Evolutionary conservation across 2,113 vertebrate species (phyloP).

Genomic region (Piaya cayana): DNA sequence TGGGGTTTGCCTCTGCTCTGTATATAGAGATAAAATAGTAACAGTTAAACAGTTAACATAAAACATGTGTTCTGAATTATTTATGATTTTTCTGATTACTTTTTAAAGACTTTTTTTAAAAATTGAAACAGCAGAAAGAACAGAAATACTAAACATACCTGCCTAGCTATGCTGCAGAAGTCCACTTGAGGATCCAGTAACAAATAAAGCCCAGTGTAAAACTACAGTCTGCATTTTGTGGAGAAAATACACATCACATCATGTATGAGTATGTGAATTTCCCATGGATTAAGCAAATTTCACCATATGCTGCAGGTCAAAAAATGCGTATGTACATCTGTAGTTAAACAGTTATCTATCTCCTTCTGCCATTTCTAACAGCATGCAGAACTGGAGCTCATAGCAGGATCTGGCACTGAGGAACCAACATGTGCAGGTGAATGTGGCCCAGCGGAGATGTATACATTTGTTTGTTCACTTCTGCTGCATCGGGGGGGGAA

Average conservation of each 20-base stretch:
- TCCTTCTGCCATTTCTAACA: conserved; percentile 29
- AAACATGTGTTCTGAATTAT: conserved; percentile 29
- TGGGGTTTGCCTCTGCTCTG: not conserved
- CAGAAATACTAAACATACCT: not conserved
- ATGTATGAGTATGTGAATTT: not conserved
- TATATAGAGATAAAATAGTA: conserved; percentile 27
- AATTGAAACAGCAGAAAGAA: not conserved
- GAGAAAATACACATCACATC: not conserved
- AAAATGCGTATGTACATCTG: not conserved
- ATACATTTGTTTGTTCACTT: not conserved
- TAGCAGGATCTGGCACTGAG: conserved; percentile 47
- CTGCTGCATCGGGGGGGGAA: not conserved
- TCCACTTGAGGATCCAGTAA: not conserved
- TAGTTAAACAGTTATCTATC: conserved; percentile 2
- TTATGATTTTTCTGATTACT: not conserved
- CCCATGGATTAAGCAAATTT: not conserved
- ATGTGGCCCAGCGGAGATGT: conserved; percentile 15
- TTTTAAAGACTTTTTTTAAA: not conserved
- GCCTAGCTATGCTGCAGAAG: not conserved
- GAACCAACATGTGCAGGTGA: conserved; percentile 1
- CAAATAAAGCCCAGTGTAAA: not conserved
- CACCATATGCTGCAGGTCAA: not conserved
- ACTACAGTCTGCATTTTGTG: not conserved
- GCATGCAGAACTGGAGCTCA: not conserved
- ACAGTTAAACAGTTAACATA: conserved; percentile 5